Base-by-base conservation (phyloP, 2,113 vertebrate species). In the Cyprinus carpio region DNA sequence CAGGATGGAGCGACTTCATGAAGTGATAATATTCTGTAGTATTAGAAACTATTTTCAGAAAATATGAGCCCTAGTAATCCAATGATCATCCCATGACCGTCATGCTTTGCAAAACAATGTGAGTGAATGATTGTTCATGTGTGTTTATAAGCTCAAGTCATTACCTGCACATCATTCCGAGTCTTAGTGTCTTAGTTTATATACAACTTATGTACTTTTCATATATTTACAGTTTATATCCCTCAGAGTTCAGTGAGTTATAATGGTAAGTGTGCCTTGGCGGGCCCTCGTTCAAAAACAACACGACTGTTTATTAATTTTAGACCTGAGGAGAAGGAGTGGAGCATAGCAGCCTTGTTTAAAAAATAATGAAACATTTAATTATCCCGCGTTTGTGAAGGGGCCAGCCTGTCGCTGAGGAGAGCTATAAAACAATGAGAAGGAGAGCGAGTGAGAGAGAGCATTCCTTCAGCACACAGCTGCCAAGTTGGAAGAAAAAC, bases 401-500 rank as follows among this genome's bases (percentile, higher is more conserved):
- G 71, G 43, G 43, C 64, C 78, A 74, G 54, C 25, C 34, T 49
- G 43, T 72, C 37, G 51, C 49, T 51, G 34, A 78, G 34, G 62
- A 43, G 54, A 79, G 69, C 80, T 46, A 34, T 75, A 83, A 87
- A 75, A 67, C 29, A 51, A 65, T 16, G 54, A 58, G n/a, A 71
- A 81, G 67, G 79, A 56, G 31, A 56, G 62, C 16, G 34, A 69
- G 78, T 64, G 82, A 77, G 77, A 25, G 69, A 74, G 3, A 84
- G 40, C 81, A 80, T 84, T 87, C 71, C 64, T 88, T 83, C 18
- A 13, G 54, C 29, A 31, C 75, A 67, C 58, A 43, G 72, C 82
- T 67, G 80, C 85, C 87, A 87, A 86, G 75, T 65, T 80, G 81
- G 88, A 86, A 81, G 64, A 79, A 83, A 89, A 86, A 88, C 80